Base-by-base conservation (phyloP, 2,797 vertebrate species). In the Netta rufina region DNA sequence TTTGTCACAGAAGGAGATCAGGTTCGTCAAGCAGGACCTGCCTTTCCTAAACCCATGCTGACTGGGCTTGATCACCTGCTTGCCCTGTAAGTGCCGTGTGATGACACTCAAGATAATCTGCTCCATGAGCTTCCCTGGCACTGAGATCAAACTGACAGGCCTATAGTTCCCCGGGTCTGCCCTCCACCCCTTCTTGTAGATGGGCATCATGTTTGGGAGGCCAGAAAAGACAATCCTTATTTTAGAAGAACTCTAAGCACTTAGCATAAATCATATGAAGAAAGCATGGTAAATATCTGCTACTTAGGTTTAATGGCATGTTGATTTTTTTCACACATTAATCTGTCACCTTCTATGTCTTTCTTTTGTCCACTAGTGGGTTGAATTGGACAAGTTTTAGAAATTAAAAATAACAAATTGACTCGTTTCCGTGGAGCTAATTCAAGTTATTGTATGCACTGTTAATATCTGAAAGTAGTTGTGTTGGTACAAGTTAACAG, bases 391-490 rank as follows among this genome's bases (percentile, higher is more conserved):
- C 43, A 92, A 75, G 62, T 89, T 96, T 53, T 49, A 32, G 66
- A 72, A 91, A 47, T 72, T 90, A 60, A 60, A 87, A 94, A 67
- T 62, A 92, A 33, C 36, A 93, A 92, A 87, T 93, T 84, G 67
- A 84, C 84, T 86, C 41, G 95, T 97, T 98, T 94, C 96, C 92
- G 87, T 97, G 96, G 96, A 96, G 96, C 94, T 90, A 73, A 95
- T 95, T 95, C 80, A 94, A 66, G 65, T 91, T 83, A 75, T 11
- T 92, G 73, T 84, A 95, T 92, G 53, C 53, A 57, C 73, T 93
- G 85, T 83, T 95, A 85, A 28, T 87, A 77, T 66, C 71, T 95
- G 80, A 81, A 74, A 76, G 78, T 58, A 79, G 60, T 56, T 90
- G 27, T 91, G 57, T 45, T 88, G 82, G 22, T 82, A 69, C 69